Base-by-base conservation (phyloP, 2,113 vertebrate species). In the Polypterus bichir region DNA sequence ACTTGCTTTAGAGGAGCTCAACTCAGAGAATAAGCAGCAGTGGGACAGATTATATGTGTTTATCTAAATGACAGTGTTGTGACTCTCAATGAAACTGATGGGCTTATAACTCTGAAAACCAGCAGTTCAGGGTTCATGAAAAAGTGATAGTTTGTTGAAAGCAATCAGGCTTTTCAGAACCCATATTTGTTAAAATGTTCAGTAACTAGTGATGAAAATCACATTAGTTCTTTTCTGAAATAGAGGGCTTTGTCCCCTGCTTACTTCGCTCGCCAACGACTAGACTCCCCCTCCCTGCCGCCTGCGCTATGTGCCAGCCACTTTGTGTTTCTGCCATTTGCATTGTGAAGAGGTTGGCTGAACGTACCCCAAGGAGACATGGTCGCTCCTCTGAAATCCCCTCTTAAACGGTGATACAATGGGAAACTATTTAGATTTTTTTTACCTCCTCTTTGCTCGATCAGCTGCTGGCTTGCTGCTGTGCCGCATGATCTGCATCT, bases 71-170 rank as follows among this genome's bases (percentile, higher is more conserved):
- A 27, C 46, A 56, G 62, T 27, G 51, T 55, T n/a, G 62, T 47
- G 4, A 63, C 62, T 8, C 11, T 63, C n/a, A 8, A 63, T 7
- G 45, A 48, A 7, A n/a, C 9, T n/a, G 48, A 55, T 44, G 62
- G 62, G 11, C 3, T 7, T 3, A 47, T 63, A 3, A 9, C 9
- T 11, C 53, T 63, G 44, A 49, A 56, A 11, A 58, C 8, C 7
- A 44, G 5, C 5, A 7, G 6, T 6, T 27, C 8, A 44, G 10
- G 46, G n/a, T 45, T 10, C n/a, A 44, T 46, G 9, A 54, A 63
- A 45, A 10, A 7, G 27, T 63, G 62, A 55, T n/a, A 63, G 62
- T 58, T 63, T 57, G 8, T 63, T 27, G 55, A 58, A 49, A 58
- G 11, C 47, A 49, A 11, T 44, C 4, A 49, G 27, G 54, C 48